phyloP scores from a whole-genome alignment of 2,797 vertebrate species.

The Gymnoscopelus braueri region DNA sequence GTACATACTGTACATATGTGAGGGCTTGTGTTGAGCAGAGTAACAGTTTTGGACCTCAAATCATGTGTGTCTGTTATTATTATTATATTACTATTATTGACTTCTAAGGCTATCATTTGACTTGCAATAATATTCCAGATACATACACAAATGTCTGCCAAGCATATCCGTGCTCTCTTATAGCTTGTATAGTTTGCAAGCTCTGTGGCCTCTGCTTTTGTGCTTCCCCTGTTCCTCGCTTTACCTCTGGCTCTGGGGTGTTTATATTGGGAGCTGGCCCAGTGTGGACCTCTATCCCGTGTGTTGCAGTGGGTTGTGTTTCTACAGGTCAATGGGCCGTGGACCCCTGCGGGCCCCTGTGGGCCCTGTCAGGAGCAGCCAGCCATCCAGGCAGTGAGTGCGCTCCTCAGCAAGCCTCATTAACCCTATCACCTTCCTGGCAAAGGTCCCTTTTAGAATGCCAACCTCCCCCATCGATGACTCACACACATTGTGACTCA shows the following conservation, averaged over 20 bases:
- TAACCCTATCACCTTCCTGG: conserved; percentile 49
- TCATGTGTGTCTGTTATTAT: conserved; percentile 38
- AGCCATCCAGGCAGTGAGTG: conserved; percentile 59
- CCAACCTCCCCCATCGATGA: conserved; percentile 43
- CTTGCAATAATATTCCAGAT: conserved; percentile 47
- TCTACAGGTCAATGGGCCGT: conserved; percentile 51
- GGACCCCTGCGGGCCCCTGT: conserved; percentile 35
- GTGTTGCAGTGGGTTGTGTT: conserved; percentile 33
- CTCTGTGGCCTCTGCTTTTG: conserved; percentile 21
- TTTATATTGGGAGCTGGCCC: conserved; percentile 51
- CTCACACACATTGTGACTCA: conserved; percentile 66
- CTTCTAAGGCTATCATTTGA: conserved; percentile 45
- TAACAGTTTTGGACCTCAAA: conserved; percentile 36
- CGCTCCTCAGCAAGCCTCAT: conserved; percentile 59
- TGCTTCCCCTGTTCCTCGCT: conserved; percentile 11
- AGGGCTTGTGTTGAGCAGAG: conserved; percentile 6
- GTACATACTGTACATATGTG: not conserved
- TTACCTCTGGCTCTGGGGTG: conserved; percentile 15
- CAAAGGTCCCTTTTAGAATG: conserved; percentile 11
- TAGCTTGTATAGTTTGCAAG: conserved; percentile 49
- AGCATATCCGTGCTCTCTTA: conserved; percentile 42
- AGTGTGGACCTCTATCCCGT: conserved; percentile 45
- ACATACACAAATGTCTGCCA: conserved; percentile 44
- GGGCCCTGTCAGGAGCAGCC: conserved; percentile 55
- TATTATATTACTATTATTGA: conserved; percentile 27